These are phyloP conservation scores for Myripristis murdjan DNA, from an alignment of 2,797 vertebrate genomes.

Conservation along the genomic window DNA sequence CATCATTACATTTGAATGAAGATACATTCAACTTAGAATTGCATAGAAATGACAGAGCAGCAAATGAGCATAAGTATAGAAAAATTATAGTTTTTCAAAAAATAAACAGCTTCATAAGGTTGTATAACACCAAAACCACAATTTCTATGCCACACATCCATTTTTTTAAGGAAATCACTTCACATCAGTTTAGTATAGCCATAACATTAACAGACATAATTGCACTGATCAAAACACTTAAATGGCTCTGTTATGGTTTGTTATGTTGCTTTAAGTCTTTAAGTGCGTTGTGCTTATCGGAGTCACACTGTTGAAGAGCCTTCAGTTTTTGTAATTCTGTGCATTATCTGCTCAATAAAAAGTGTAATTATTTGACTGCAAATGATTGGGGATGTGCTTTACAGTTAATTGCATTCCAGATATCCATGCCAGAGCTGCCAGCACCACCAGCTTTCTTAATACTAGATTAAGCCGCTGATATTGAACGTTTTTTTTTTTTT, in stretches of 20 bases:
- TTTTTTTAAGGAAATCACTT: too few species aligned
- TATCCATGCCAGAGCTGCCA: neutral
- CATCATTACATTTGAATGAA: too few species aligned
- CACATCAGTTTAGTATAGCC: too few species aligned
- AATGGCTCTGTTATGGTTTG: constrained; percentile 5
- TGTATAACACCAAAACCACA: too few species aligned
- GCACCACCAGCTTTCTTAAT: neutral
- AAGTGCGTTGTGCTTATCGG: constrained; percentile 29
- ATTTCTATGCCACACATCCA: too few species aligned
- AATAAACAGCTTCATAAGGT: too few species aligned
- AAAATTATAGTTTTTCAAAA: too few species aligned
- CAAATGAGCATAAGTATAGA: too few species aligned
- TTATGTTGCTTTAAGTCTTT: constrained; percentile 16
- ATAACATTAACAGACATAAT: too few species aligned
- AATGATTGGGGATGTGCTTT: neutral
- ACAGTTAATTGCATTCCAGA: neutral
- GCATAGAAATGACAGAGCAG: too few species aligned
- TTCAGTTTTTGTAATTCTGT: constrained; percentile 11
- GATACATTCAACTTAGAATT: too few species aligned
- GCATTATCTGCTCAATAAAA: neutral
- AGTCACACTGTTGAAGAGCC: constrained; percentile 45
- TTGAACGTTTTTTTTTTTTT: neutral
- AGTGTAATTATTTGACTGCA: constrained; percentile 8
- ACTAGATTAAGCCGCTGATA: neutral
- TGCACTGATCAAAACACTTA: constrained; percentile 2